Percentiles rank a stretch among this genome's conserved stretches.
Evolutionary conservation across 2,888 invertebrate species (phyloP).

Genomic region (Pseudanteris insignis): DNA sequence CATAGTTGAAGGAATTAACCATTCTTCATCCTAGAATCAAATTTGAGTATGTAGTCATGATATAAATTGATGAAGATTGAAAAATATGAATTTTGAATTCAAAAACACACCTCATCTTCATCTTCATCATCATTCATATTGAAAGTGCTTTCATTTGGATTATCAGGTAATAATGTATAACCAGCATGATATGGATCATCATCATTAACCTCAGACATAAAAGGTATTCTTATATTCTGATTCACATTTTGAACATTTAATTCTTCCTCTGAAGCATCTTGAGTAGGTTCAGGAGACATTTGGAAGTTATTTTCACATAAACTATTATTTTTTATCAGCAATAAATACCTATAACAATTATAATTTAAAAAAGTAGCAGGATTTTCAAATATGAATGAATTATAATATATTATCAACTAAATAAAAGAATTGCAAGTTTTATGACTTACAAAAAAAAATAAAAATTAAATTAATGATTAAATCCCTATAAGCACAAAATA

Average conservation of each 20-base stretch:
- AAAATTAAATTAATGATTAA: no score
- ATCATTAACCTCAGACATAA: slow-evolving; percentile 14
- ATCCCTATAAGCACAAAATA: no score
- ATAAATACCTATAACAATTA: neutral
- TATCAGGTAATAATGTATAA: slow-evolving; percentile 16
- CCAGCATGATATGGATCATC: slow-evolving; percentile 21
- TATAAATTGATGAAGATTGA: no score
- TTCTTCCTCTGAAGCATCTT: slow-evolving; percentile 18
- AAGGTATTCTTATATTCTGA: slow-evolving; percentile 11
- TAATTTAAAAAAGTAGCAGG: neutral
- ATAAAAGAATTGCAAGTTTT: neutral
- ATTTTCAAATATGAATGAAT: no score
- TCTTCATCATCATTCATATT: slow-evolving; percentile 4
- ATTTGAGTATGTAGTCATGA: no score
- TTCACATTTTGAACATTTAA: slow-evolving; percentile 5
- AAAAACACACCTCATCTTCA: slow-evolving; percentile 12
- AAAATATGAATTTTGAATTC: neutral
- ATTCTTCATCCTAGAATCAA: slow-evolving; percentile 29
- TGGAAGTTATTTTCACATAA: neutral
- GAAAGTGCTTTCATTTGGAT: slow-evolving; percentile 3
- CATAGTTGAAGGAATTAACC: slow-evolving; percentile 6
- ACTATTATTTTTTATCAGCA: neutral
- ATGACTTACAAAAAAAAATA: no score
- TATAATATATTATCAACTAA: no score
- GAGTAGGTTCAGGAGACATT: slow-evolving; percentile 23